Evolutionary conservation across 2,113 vertebrate species (phyloP).

Genomic region (Euleptes europaea): DNA sequence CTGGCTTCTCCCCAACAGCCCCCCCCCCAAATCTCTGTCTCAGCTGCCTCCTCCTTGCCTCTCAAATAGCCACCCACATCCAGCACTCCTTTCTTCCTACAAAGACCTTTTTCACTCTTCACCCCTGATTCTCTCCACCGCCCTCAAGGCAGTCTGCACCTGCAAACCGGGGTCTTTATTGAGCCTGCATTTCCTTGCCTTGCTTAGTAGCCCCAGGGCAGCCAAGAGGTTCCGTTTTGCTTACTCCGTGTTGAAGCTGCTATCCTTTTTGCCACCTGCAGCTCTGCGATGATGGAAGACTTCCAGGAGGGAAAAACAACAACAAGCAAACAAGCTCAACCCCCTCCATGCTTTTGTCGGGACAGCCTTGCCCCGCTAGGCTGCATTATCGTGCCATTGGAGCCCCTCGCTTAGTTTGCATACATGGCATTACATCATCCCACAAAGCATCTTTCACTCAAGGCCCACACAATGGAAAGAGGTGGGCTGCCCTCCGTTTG

Average conservation of each 20-base stretch:
- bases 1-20: too few species aligned
- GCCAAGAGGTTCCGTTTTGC: background rate
- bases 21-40: too few species aligned
- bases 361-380: background rate
- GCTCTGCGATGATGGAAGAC: fast-evolving
- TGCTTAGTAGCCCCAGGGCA: background rate
- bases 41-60: too few species aligned
- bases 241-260: background rate
- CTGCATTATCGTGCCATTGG: slow-evolving; percentile 42
- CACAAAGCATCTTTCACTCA: slow-evolving; percentile 66
- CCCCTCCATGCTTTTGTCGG: fast-evolving
- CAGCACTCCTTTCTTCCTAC: too few species aligned
- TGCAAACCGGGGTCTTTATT: background rate
- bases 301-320: background rate
- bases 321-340: background rate
- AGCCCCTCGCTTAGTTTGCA: slow-evolving; percentile 67
- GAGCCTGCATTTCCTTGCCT: background rate
- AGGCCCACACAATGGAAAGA: slow-evolving; percentile 58
- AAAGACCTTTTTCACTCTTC: background rate
- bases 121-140: background rate
- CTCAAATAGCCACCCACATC: too few species aligned
- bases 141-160: background rate
- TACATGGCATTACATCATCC: slow-evolving; percentile 75
- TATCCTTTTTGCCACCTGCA: fast-evolving
- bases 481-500: slow-evolving; percentile 60